A percentile compares a stretch with the other conserved stretches of the same genome.
These are phyloP conservation scores for Plagiodera versicolora DNA, from an alignment of 2,888 invertebrate genomes.

Conservation along the genomic window DNA sequence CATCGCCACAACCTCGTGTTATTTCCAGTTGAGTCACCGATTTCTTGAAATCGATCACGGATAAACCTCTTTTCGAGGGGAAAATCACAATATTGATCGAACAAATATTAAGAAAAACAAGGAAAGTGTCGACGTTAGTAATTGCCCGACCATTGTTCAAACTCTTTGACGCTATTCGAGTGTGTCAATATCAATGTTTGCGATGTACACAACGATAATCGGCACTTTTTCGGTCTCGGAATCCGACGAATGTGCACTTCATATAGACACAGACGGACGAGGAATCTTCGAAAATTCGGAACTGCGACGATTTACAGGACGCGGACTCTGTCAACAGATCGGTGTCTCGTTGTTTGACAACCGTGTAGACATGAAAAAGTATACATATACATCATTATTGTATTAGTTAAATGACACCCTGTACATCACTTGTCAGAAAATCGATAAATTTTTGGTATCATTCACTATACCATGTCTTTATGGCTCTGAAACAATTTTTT, in stretches of 20 bases:
- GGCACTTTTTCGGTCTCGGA: conserved; percentile 30
- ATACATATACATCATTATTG: too few relatives aligned
- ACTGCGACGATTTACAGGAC: background rate
- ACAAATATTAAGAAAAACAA: conserved; percentile 32
- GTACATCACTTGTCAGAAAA: too few relatives aligned
- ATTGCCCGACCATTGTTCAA: conserved; percentile 38
- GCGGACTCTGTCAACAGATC: background rate
- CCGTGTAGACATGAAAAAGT: too few relatives aligned
- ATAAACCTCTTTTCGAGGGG: conserved; percentile 19
- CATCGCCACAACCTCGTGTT: too few relatives aligned
- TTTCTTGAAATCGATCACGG: conserved; percentile 21
- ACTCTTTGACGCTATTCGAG: conserved; percentile 43
- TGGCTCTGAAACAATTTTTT: too few relatives aligned
- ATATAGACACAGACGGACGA: conserved; percentile 32
- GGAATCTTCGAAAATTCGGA: conserved; percentile 16
- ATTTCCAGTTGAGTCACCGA: conserved; percentile 24
- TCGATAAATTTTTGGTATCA: too few relatives aligned
- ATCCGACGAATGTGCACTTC: conserved; percentile 38
- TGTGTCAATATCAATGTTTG: conserved; percentile 39
- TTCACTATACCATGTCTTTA: too few relatives aligned
- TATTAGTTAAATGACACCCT: too few relatives aligned
- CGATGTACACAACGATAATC: conserved; percentile 34
- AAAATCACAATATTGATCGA: conserved; percentile 26
- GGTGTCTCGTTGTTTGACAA: background rate
- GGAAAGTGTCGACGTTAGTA: conserved; percentile 41